Conservation (phyloP, 1,140 invertebrate species). For the Oryctes rhinoceros region DNA sequence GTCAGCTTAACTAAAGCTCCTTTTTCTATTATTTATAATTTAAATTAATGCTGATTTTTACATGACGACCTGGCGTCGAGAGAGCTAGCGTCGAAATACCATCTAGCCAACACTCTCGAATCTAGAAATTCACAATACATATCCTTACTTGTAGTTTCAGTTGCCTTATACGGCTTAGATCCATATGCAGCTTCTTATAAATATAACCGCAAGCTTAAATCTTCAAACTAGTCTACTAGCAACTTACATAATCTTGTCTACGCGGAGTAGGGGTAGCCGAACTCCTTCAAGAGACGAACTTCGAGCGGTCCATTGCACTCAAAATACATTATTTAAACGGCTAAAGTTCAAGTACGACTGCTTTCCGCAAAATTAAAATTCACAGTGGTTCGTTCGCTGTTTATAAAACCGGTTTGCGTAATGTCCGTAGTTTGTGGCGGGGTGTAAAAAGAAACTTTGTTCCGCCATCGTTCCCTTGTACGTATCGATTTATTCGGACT, state of each 20-base stretch:
- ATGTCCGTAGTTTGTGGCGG: constrained; percentile 24
- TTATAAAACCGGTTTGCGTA: constrained; percentile 32
- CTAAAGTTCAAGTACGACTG: constrained; percentile 23
- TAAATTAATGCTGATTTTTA: too few relatives aligned
- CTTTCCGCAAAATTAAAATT: constrained; percentile 31
- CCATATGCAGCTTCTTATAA: too few relatives aligned
- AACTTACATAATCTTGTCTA: neutral
- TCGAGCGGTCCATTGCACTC: constrained; percentile 17
- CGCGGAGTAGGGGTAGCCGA: neutral
- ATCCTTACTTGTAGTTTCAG: too few relatives aligned
- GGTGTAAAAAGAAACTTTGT: neutral
- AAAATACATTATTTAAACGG: constrained; percentile 35
- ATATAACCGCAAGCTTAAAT: neutral
- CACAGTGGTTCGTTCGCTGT: constrained; percentile 20
- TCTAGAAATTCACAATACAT: too few relatives aligned
- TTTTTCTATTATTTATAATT: too few relatives aligned
- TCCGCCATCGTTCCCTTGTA: neutral
- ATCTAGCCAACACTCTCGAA: too few relatives aligned
- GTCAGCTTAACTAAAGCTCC: too few relatives aligned
- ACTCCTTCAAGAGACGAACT: constrained; percentile 11
- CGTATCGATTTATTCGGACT: constrained; percentile 7
- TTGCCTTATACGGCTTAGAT: too few relatives aligned
- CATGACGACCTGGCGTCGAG: too few relatives aligned
- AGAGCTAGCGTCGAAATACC: too few relatives aligned
- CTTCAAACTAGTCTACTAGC: neutral